Conservation (phyloP, 2,113 vertebrate species). For the Petromus typicus region DNA sequence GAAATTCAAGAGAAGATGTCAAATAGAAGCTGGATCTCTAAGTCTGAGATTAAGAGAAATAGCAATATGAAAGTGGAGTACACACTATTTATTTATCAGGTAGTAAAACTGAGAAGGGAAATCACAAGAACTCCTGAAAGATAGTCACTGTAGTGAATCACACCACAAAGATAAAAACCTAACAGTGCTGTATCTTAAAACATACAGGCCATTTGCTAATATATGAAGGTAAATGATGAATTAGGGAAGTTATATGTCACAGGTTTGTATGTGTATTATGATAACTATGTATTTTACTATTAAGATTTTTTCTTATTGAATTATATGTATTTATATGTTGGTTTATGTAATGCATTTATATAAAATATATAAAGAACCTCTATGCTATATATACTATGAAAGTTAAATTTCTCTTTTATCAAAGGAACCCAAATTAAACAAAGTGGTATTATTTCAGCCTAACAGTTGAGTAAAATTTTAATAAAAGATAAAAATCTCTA, state of each 20-base stretch:
- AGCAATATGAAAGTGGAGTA: background rate
- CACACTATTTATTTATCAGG: background rate
- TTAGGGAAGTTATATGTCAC: conserved; percentile 20
- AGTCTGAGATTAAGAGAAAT: conserved; percentile 22
- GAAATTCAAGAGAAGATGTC: background rate
- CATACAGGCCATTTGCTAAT: background rate
- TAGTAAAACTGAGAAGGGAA: conserved; percentile 17
- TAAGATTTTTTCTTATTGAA: conserved; percentile 28
- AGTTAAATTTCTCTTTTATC: conserved; percentile 11
- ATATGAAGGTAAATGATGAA: background rate
- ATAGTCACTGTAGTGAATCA: background rate
- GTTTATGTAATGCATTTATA: conserved; percentile 27
- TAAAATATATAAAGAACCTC: background rate
- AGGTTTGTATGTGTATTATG: background rate
- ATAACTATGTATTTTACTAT: conserved; percentile 46
- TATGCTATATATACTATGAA: background rate
- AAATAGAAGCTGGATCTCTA: background rate
- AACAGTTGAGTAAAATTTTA: background rate
- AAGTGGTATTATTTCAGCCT: background rate
- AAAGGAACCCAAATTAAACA: conserved; percentile 36
- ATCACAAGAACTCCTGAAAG: conserved; percentile 40
- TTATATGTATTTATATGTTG: background rate
- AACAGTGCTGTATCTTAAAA: background rate
- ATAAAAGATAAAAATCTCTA: conserved; percentile 33
- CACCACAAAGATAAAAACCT: background rate